phyloP scores from a whole-genome alignment of 2,888 invertebrate genomes.

The Ophion costatus region DNA sequence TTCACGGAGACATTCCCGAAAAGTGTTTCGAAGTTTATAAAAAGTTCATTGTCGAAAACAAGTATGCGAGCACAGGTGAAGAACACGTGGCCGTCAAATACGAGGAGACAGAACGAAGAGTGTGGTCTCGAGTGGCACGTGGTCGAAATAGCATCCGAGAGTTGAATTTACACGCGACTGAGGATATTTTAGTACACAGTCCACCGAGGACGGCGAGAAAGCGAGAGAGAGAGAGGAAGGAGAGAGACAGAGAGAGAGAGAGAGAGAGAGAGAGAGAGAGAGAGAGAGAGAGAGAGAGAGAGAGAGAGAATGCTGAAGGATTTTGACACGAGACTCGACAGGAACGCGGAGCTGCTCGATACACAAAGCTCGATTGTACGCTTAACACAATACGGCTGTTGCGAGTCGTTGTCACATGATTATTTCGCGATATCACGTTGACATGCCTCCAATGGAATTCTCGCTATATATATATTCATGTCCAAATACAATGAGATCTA shows the following conservation, averaged over 20 bases:
- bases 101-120: slow-evolving; percentile 13
- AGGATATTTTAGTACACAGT: slow-evolving; percentile 46
- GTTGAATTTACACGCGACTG: slow-evolving; percentile 46
- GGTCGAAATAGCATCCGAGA: slow-evolving; percentile 51
- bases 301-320: slow-evolving; percentile 2
- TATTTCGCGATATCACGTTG: slow-evolving; percentile 27
- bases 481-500: not conserved
- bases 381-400: not conserved
- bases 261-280: no score
- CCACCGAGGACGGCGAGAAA: slow-evolving; percentile 16
- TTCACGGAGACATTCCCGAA: not conserved
- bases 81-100: not conserved
- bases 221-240: not conserved
- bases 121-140: slow-evolving; percentile 15
- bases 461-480: not conserved
- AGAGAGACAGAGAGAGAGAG: no score
- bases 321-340: slow-evolving; percentile 7
- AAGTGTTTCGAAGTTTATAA: not conserved
- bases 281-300: not conserved
- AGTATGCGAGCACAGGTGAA: not conserved
- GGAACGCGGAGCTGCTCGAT: not conserved
- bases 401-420: slow-evolving; percentile 12
- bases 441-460: slow-evolving; percentile 18
- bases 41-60: not conserved
- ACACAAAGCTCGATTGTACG: slow-evolving; percentile 1